Percentiles rank a stretch among this genome's conserved stretches.
phyloP scores from a whole-genome alignment of 2,797 vertebrate species.

The Gymnoscopelus braueri region DNA sequence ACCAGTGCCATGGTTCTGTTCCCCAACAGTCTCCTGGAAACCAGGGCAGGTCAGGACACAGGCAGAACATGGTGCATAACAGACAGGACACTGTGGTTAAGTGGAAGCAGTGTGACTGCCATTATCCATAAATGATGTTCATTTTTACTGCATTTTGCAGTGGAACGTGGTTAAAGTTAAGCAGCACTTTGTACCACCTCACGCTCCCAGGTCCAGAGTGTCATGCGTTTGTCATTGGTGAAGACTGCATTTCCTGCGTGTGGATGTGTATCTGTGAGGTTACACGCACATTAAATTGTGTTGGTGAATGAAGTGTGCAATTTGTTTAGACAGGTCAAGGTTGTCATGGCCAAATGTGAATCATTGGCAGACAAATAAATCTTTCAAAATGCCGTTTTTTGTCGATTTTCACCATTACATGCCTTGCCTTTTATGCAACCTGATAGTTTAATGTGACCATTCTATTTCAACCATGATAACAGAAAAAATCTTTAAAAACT shows the following conservation, averaged over 20 bases:
- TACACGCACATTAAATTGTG: neutral
- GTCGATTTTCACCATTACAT: neutral
- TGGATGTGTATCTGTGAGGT: conserved; percentile 17
- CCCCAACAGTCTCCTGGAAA: conserved; percentile 17
- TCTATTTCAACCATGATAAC: neutral
- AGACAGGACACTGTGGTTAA: conserved; percentile 39
- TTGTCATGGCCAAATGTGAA: conserved; percentile 28
- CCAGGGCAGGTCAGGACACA: conserved; percentile 17
- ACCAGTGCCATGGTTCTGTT: neutral
- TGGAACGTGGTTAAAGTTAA: conserved; percentile 26
- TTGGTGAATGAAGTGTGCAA: conserved; percentile 16
- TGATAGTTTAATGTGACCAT: neutral
- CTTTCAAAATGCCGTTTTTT: conserved; percentile 10
- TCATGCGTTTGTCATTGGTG: conserved; percentile 63
- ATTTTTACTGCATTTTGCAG: conserved; percentile 25
- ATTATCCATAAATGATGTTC: conserved; percentile 50
- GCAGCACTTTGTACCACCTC: conserved; percentile 35
- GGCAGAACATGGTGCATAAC: conserved; percentile 34
- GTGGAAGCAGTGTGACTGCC: conserved; percentile 57
- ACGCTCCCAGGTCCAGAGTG: conserved; percentile 31
- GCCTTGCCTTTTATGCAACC: neutral
- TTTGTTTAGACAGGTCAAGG: conserved; percentile 52
- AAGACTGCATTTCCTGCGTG: conserved; percentile 31
- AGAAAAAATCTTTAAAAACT: neutral
- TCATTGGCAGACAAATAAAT: conserved; percentile 4